Evolutionary conservation across 2,888 invertebrate species (phyloP).

Genomic region (Heliconius aoede): DNA sequence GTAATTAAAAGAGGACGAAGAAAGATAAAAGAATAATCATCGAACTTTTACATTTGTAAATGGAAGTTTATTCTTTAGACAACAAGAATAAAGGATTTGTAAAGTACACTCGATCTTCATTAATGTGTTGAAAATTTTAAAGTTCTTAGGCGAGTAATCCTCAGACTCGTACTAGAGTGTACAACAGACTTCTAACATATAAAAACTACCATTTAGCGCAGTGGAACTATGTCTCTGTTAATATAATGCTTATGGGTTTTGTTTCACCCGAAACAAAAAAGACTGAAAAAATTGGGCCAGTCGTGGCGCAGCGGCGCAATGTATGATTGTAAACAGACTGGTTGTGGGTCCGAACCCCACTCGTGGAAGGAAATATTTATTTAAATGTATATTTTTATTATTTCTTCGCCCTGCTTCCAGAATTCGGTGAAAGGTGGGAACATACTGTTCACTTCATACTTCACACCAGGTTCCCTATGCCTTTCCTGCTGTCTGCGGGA

Average conservation of each 20-base stretch:
- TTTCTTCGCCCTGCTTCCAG: too few species aligned
- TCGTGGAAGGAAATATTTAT: too few species aligned
- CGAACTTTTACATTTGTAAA: not conserved
- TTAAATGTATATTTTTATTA: too few species aligned
- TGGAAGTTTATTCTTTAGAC: not conserved
- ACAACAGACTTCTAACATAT: not conserved
- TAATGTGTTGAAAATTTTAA: not conserved
- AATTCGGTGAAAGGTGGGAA: too few species aligned
- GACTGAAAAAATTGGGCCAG: too few species aligned
- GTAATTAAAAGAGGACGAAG: not conserved
- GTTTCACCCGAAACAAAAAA: not conserved
- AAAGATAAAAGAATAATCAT: not conserved
- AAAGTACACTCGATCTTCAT: constrained; percentile 16
- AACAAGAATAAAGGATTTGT: constrained; percentile 12
- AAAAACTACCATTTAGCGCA: not conserved
- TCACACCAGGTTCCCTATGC: too few species aligned
- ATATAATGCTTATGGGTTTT: not conserved
- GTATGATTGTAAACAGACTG: too few species aligned
- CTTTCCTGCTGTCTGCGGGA: too few species aligned
- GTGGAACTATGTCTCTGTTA: too few species aligned
- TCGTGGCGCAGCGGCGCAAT: too few species aligned
- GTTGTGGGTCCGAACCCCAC: too few species aligned
- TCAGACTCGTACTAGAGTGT: not conserved
- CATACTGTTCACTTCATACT: too few species aligned
- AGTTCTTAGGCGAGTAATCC: not conserved